Evolutionary conservation across 2,797 vertebrate species (phyloP), one percentile per base, ranked within the genome.

Genomic region (Tauraco hartlaubi): DNA sequence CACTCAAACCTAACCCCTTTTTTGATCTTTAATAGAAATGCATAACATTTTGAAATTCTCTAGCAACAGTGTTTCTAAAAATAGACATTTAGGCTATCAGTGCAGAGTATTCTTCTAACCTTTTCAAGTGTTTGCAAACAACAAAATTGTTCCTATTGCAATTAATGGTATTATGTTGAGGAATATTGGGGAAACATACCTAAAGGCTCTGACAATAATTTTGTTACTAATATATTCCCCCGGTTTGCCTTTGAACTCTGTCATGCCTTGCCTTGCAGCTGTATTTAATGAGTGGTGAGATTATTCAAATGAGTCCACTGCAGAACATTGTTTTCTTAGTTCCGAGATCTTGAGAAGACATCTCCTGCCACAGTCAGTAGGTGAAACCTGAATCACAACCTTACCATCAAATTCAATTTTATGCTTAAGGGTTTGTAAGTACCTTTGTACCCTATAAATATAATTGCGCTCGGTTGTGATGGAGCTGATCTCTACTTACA

Each of bases 281-380:
- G 96, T 98, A 97, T 94, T 98, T 98, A 97, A 98, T 98, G 97
- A 98, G 97, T 97, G 96, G 96, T 87, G 96, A 98, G 97, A 98
- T 98, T 97, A 98, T 98, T 97, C 97, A 98, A 97, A 98, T 97
- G 92, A 98, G 77, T 80, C 86, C 82, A 85, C 58, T 95, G 95
- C 94, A 96, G 82, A 98, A 97, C 75, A 78, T 93, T 85, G 93
- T 97, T 96, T 92, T 96, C 93, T 89, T 90, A 97, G 90, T 90
- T 94, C 20, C 79, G 76, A 81, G 52, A 96, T 96, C 93, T 97
- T 94, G 75, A 96, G 90, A 95, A 96, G 89, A 94, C 90, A 83
- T 93, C 91, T 84, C 72, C 96, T 87, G 92, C 91, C 71, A 93
- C 63, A n/a, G 69, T 95, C 90, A 88, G 95, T 43, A 93, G 77